These are phyloP conservation scores for Petaurus breviceps DNA, from an alignment of 2,113 vertebrate genomes.

Conservation along the genomic window DNA sequence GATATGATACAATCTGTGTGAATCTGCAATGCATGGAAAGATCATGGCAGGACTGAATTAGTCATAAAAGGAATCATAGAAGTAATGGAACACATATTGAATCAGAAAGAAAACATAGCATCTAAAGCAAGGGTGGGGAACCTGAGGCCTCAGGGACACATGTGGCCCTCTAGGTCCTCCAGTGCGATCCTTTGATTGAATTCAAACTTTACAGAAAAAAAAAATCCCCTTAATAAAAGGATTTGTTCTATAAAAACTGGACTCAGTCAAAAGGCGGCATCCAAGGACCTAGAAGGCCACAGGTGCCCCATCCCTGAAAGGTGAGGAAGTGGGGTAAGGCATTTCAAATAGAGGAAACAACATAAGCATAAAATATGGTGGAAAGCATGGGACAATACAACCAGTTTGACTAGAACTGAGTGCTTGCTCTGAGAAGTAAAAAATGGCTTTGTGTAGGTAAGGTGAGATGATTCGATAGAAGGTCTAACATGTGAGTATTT, in stretches of 20 bases:
- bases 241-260: too few species aligned
- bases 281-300: too few species aligned
- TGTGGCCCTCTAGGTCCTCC: too few species aligned
- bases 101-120: neutral
- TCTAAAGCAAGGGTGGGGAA: neutral
- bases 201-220: too few species aligned
- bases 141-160: too few species aligned
- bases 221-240: too few species aligned
- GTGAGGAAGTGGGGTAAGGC: neutral
- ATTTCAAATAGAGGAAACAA: neutral
- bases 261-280: too few species aligned
- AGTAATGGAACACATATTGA: neutral
- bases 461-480: neutral
- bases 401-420: neutral
- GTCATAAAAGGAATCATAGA: slow-evolving; percentile 25
- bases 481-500: neutral
- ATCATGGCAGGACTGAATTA: slow-evolving; percentile 11
- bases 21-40: neutral
- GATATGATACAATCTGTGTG: neutral
- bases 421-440: neutral
- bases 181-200: too few species aligned
- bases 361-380: neutral
- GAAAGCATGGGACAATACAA: too few species aligned
- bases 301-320: too few species aligned
- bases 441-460: neutral